Base-by-base conservation (phyloP, 2,888 invertebrate species). In the Habrosyne pyritoides region DNA sequence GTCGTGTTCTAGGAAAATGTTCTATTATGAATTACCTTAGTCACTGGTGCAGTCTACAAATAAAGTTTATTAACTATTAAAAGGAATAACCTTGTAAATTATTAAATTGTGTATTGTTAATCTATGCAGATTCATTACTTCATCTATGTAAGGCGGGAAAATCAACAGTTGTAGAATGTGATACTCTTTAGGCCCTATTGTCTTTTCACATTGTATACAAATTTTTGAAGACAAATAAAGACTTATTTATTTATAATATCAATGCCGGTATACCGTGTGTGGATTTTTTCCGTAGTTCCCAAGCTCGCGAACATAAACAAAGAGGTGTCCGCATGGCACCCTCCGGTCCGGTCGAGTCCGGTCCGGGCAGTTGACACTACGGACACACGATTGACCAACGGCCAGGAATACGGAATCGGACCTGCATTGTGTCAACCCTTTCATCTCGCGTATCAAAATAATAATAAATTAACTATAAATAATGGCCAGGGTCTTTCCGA, bases 391-490 rank as follows among this genome's bases (percentile, higher is more conserved):
- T 69, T 83, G 84, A 79, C 87, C 86, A 86, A 85, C 87, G 83
- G 87, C 75, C 78, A 73, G 76, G 77, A 83, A 89, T 83, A 81
- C 87, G 88, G 89, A 88, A 88, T 84, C 75, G 73, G 63, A 63
- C 64, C 76, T 66, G 76, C 66, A 83, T 87, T 86, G 84, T 86
- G 71, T 61, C 65, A 80, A 87, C 90, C 91, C 91, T 88, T 89
- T 90, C 86, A 87, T 86, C 87, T 82, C 84, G 69, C 83, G 83
- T 89, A 91, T 91, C 89, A 89, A 90, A 91, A 91, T 91, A 91
- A 91, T 90, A 91, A 90, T 90, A 89, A 89, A 91, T 90, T 89
- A 88, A 88, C 79, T 87, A 87, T 89, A 90, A 89, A 90, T 90
- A 87, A 89, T 89, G 83, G 79, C 69, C 73, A 73, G 71, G 67